Evolutionary conservation across 2,113 vertebrate genomes (phyloP).

Genomic region (Thunnus thynnus): DNA sequence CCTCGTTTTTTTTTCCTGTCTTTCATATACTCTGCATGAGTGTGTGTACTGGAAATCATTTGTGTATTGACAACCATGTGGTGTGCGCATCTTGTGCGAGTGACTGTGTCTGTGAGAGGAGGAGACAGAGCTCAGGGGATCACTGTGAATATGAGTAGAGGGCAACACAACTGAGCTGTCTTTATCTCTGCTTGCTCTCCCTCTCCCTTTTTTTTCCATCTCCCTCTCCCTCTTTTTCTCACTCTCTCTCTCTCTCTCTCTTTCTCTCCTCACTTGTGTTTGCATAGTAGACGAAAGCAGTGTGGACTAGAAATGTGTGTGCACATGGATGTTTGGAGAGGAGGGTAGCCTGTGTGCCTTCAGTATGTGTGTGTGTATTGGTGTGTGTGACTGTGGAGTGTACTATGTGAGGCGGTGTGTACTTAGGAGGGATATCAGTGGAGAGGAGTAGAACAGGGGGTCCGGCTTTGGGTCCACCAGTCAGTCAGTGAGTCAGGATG

Average conservation of each 20-base stretch:
- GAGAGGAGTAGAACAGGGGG: conserved; percentile 53
- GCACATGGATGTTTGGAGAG: conserved; percentile 68
- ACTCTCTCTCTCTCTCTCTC: conserved; percentile 8
- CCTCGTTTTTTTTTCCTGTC: conserved; percentile 14
- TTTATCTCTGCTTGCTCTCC: conserved; percentile 59
- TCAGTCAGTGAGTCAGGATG: conserved; percentile 78
- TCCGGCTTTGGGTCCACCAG: conserved; percentile 63
- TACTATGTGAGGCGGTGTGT: conserved; percentile 57
- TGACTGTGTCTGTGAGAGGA: conserved; percentile 42
- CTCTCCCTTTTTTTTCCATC: conserved; percentile 26
- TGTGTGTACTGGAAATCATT: conserved; percentile 26
- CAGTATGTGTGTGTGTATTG: conserved; percentile 28
- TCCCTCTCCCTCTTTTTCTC: conserved; percentile 11
- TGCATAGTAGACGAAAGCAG: conserved; percentile 62
- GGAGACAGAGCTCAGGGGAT: conserved; percentile 48
- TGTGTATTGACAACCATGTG: conserved; percentile 50
- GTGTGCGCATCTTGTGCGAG: conserved; percentile 48
- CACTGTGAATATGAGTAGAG: conserved; percentile 60
- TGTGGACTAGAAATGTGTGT: conserved; percentile 68
- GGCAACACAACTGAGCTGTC: conserved; percentile 68
- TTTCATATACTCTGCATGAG: conserved; percentile 22
- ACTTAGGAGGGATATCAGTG: conserved; percentile 54
- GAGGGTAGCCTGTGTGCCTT: conserved; percentile 52
- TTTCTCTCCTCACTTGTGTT: conserved; percentile 62
- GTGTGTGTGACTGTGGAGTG: conserved; percentile 41